Percentiles rank a stretch among this genome's conserved stretches.
Evolutionary conservation across 1,140 invertebrate genomes (phyloP).

Genomic region (Sarcophaga bullata): DNA sequence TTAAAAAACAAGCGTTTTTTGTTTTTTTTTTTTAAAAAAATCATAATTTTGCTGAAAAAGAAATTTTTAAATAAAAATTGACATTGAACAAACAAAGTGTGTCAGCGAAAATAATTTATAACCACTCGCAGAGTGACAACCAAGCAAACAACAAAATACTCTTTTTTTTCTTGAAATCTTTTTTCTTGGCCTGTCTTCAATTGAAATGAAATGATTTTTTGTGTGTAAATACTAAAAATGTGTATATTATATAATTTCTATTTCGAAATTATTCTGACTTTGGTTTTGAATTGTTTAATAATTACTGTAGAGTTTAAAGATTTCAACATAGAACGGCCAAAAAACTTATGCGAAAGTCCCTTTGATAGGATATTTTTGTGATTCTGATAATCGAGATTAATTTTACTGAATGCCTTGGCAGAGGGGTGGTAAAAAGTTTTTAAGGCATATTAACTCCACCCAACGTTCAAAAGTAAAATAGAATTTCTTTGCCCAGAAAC

Average conservation of each 20-base stretch:
- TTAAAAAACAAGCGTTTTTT: background rate
- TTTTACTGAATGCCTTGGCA: too few relatives aligned
- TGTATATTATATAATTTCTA: background rate
- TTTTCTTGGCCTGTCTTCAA: background rate
- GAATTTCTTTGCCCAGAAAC: too few relatives aligned
- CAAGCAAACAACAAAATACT: too few relatives aligned
- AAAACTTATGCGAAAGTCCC: too few relatives aligned
- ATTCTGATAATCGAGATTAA: too few relatives aligned
- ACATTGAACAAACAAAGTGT: conserved; percentile 39
- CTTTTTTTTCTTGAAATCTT: background rate
- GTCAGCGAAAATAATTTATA: conserved; percentile 21
- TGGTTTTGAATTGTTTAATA: background rate
- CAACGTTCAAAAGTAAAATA: too few relatives aligned
- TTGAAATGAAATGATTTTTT: background rate
- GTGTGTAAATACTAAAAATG: background rate
- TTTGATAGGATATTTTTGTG: too few relatives aligned
- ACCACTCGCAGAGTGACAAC: background rate
- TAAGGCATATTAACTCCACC: too few relatives aligned
- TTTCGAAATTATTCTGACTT: background rate
- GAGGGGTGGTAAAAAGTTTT: too few relatives aligned
- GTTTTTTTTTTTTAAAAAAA: background rate
- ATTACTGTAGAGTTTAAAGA: too few relatives aligned
- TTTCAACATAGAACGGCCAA: too few relatives aligned
- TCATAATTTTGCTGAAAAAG: background rate
- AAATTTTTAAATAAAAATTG: conserved; percentile 21